Evolutionary conservation across 2,888 invertebrate genomes (phyloP), one percentile per base, ranked within the genome.

Genomic region (Myopa testacea): DNA sequence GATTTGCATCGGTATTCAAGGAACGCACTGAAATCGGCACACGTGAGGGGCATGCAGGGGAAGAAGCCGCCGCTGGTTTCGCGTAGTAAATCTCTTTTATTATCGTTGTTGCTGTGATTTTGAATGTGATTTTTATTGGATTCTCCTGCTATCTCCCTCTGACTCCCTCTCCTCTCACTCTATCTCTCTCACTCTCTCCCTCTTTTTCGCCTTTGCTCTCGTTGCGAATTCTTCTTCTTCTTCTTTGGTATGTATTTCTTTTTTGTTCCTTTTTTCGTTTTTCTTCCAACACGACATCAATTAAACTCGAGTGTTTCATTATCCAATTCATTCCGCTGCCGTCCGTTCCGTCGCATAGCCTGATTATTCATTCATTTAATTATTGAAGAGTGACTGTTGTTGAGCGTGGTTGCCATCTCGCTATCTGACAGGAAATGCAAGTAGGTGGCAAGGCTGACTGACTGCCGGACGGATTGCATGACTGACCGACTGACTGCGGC

Each of bases 361-460:
- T 19, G 2, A 50, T 73, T 34, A 45, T 62, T 73, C 62, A 73
- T 73, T 63, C 73, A 73, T 73, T 72, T 72, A 72, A 72, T 72
- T 72, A 60, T 58, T 55, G n/a, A 72, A 72, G 58, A 58, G 60
- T 26, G 62, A 58, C 58, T 60, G 72, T 19, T 60, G 10, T 37
- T 58, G 19, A 8, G 50, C 12, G 37, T 19, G 60, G 38, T n/a
- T 40, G 16, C 40, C 10, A 58, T 58, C 5, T 40, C 37, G 67
- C 67, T 40, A 37, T 12, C 38, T 14, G n/a, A 40, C 72, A 72
- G 72, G 72, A 72, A 72, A 72, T 40, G 62, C 72, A 72, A 72
- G 60, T 72, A 72, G 72, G 72, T 45, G 72, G 45, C 62, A 50
- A 63, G 26, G 12, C 34, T 63, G 63, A 34, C 34, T 19, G 26